These are phyloP conservation scores for Eupithecia dodoneata DNA, from an alignment of 2,888 invertebrate genomes.

Conservation along the genomic window DNA sequence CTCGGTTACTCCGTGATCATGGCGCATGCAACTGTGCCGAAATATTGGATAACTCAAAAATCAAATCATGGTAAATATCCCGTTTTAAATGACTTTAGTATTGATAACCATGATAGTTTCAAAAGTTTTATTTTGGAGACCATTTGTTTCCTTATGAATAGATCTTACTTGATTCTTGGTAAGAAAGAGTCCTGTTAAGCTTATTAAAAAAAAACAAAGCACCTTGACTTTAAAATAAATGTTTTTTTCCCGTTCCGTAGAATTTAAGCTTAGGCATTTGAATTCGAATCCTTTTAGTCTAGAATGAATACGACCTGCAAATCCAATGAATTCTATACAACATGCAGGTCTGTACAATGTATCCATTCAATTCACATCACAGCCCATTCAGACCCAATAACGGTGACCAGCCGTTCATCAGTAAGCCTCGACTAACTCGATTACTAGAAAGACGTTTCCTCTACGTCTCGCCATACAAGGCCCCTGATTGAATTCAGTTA, in stretches of 20 bases:
- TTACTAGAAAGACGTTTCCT: slow-evolving; percentile 59
- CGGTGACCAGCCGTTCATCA: not conserved
- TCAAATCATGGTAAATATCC: too few species aligned
- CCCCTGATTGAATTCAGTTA: slow-evolving; percentile 57
- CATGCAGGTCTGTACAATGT: not conserved
- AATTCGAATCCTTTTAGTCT: not conserved
- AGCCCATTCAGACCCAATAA: slow-evolving; percentile 10
- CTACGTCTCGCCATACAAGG: slow-evolving; percentile 43
- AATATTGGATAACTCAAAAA: too few species aligned
- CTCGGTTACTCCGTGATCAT: too few species aligned
- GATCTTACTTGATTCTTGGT: not conserved
- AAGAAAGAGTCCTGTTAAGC: too few species aligned
- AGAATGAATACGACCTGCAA: not conserved
- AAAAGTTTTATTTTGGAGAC: too few species aligned
- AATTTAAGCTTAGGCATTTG: too few species aligned
- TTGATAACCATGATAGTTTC: too few species aligned
- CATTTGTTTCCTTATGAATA: not conserved
- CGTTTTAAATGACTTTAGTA: too few species aligned
- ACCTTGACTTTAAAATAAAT: too few species aligned
- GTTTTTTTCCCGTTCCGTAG: too few species aligned
- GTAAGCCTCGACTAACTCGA: slow-evolving; percentile 23
- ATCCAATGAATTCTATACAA: not conserved
- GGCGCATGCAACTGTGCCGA: too few species aligned
- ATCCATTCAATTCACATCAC: not conserved
- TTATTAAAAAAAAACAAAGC: too few species aligned